A percentile compares a stretch with the other conserved stretches of the same genome.
Conservation (phyloP, 2,888 invertebrate genomes). For the Perizoma flavofasciatum region DNA sequence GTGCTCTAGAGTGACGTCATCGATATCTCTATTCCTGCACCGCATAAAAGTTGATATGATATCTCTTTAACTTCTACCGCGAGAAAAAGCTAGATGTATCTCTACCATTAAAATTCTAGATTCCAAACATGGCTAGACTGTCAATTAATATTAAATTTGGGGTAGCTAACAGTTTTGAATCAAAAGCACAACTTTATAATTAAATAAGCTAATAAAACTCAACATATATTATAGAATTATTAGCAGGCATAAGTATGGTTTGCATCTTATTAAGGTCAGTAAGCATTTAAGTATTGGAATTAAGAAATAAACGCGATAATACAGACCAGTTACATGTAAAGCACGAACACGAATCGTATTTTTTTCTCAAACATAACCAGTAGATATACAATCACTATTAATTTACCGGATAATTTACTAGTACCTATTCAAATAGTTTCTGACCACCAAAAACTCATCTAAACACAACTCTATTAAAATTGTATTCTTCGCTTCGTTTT, state of each 20-base stretch:
- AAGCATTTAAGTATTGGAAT: slow-evolving; percentile 32
- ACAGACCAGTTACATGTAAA: slow-evolving; percentile 32
- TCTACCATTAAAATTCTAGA: too few species aligned
- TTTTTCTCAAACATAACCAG: slow-evolving; percentile 35
- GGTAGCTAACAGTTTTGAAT: not conserved
- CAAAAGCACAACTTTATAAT: slow-evolving; percentile 4
- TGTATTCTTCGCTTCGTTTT: not conserved
- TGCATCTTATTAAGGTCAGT: slow-evolving; percentile 31
- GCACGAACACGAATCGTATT: slow-evolving; percentile 39
- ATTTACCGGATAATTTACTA: slow-evolving; percentile 43
- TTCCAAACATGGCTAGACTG: too few species aligned
- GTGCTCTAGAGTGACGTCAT: too few species aligned
- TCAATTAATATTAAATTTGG: not conserved
- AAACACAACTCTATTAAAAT: slow-evolving; percentile 30
- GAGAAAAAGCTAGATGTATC: not conserved
- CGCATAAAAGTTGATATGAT: too few species aligned
- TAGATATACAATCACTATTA: slow-evolving; percentile 37
- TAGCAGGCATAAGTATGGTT: slow-evolving; percentile 30
- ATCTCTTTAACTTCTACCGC: too few species aligned
- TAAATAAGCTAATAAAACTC: slow-evolving; percentile 30
- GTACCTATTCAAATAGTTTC: slow-evolving; percentile 51
- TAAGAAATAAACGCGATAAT: slow-evolving; percentile 33
- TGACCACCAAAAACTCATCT: slow-evolving; percentile 47
- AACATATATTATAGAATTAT: slow-evolving; percentile 39
- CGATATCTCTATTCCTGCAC: too few species aligned